Base-by-base conservation (phyloP, 1,140 invertebrate species). In the Orius insidiosus region DNA sequence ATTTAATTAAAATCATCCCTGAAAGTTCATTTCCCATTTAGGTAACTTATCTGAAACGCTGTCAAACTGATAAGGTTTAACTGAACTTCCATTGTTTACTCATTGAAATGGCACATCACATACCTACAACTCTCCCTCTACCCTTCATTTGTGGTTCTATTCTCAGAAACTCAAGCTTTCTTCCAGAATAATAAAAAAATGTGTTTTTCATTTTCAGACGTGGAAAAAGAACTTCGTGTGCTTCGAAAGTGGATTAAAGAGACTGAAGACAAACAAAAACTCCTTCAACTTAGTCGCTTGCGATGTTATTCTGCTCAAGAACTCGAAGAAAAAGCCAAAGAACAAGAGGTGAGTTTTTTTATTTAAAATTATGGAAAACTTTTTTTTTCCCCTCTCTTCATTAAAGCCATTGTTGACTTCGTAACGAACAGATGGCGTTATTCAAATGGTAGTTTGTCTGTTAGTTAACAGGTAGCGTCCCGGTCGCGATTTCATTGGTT, bases 321-420 rank as follows among this genome's bases (percentile, higher is more conserved):
- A 57, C 63, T 80, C 46, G 66, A 76, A 56, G 67, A 76, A 54
- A 78, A 76, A 56, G 70, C 74, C 51, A 65, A 70, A 45, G 76
- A 79, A 59, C 71, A 78, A 60, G 72, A 76, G 75, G 78, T 80
- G 58, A 68, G 67, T n/a, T n/a, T n/a, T n/a, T n/a, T n/a, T n/a
- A n/a, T n/a, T n/a, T n/a, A n/a, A n/a, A n/a, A n/a, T n/a, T n/a
- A n/a, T n/a, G n/a, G n/a, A n/a, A n/a, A n/a, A n/a, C n/a, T n/a
- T n/a, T n/a, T n/a, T n/a, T n/a, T n/a, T n/a, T n/a, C n/a, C n/a
- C n/a, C n/a, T n/a, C n/a, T n/a, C n/a, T n/a, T n/a, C n/a, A n/a
- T n/a, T n/a, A n/a, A n/a, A n/a, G n/a, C n/a, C n/a, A n/a, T n/a
- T n/a, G n/a, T n/a, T n/a, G n/a, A n/a, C n/a, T n/a, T n/a, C n/a